Evolutionary conservation across 2,888 invertebrate species (phyloP).

Genomic region (Drosophila melanocephala): DNA sequence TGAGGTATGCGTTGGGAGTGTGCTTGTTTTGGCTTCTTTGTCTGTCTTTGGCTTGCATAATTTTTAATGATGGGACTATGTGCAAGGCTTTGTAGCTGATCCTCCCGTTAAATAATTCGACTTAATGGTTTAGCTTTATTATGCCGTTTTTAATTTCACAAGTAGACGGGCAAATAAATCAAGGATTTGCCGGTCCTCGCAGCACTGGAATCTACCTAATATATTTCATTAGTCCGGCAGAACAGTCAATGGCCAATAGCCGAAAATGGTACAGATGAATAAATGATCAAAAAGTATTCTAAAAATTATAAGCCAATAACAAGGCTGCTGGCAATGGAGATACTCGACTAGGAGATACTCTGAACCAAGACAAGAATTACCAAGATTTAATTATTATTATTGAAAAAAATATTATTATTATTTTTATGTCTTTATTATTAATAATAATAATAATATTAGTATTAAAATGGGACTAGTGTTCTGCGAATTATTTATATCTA

Average conservation of each 20-base stretch:
- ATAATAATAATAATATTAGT: not conserved
- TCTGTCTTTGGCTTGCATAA: not conserved
- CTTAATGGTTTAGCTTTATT: not conserved
- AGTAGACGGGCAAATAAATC: not conserved
- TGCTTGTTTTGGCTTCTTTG: not conserved
- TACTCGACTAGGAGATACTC: not conserved
- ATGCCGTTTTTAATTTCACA: not conserved
- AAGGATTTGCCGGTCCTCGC: not conserved
- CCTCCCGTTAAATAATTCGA: not conserved
- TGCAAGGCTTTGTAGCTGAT: not conserved
- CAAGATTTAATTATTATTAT: not conserved
- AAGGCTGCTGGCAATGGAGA: not conserved
- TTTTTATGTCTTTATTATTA: not conserved
- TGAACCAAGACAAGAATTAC: not conserved
- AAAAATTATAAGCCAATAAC: not conserved
- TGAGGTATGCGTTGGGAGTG: not conserved
- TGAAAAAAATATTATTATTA: not conserved
- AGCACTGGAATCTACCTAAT: not conserved
- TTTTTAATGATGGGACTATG: not conserved
- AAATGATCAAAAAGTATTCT: not conserved
- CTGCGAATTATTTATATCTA: not conserved
- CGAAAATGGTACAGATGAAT: not conserved
- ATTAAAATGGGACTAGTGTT: not conserved
- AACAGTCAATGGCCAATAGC: not conserved
- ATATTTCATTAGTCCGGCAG: not conserved